Conservation (phyloP, 2,797 vertebrate genomes). For the Melopsittacus undulatus region DNA sequence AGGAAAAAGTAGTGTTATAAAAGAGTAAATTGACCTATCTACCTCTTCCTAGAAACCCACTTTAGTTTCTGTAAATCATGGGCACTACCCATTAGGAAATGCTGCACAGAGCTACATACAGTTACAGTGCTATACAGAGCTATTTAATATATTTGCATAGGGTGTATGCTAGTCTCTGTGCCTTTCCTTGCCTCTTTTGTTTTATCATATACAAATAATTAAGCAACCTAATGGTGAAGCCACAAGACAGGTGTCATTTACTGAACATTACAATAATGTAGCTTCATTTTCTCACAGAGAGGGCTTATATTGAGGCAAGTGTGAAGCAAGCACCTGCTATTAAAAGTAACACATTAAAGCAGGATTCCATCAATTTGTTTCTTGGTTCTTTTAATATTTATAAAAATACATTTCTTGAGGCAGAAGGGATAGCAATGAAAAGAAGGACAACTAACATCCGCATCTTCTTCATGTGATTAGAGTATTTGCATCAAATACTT, state of each 20-base stretch:
- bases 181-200: not conserved
- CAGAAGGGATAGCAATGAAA: not conserved
- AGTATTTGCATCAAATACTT: slow-evolving; percentile 73
- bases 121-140: not conserved
- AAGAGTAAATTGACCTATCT: not conserved
- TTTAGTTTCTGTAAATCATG: not conserved
- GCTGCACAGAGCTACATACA: not conserved
- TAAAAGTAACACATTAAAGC: slow-evolving; percentile 31
- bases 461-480: slow-evolving; percentile 69
- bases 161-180: not conserved
- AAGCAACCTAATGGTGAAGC: slow-evolving; percentile 30
- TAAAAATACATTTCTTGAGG: slow-evolving; percentile 56
- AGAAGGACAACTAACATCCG: slow-evolving; percentile 57
- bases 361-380: slow-evolving; percentile 35
- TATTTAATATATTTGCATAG: not conserved
- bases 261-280: slow-evolving; percentile 64
- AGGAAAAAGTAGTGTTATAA: not conserved
- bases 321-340: slow-evolving; percentile 45
- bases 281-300: slow-evolving; percentile 77
- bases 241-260: slow-evolving; percentile 77
- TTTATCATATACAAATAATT: not conserved
- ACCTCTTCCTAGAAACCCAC: not conserved
- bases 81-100: not conserved
- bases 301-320: slow-evolving; percentile 66
- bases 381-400: slow-evolving; percentile 71